Evolutionary conservation across 2,888 invertebrate genomes (phyloP), one percentile per base, ranked within the genome.

Genomic region (Tridacna crocea): DNA sequence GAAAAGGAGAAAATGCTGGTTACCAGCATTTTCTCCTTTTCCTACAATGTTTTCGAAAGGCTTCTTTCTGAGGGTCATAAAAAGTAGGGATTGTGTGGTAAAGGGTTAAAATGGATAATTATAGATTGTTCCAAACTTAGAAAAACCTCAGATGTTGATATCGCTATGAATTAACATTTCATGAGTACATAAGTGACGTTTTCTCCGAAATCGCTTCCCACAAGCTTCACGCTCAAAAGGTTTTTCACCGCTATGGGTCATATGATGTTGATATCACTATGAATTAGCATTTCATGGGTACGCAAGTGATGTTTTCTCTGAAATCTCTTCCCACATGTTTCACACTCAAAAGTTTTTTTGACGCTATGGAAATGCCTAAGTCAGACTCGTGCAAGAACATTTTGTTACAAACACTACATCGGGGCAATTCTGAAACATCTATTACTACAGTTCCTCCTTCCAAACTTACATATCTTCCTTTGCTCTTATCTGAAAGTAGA

Each of bases 361-460:
- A 46, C 74, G 22, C 61, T 61, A 26, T 74, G 74, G 19, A 24
- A 2, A 63, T 74, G 74, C n/a, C 74, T 47, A 74, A 26, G 48
- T 61, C 22, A 12, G 36, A 15, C 24, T 61, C 61, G n/a, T n/a
- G n/a, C n/a, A n/a, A n/a, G 3, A 10, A 6, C 8, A 17, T 19
- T 19, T 66, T 46, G 15, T 36, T 15, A 46, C 66, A 66, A 36
- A 66, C 27, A 66, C 4, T 2, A 66, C 66, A 66, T 26, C 12
- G 26, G 12, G 24, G 27, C 2, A 17, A 55, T 55, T 55, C 10
- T n/a, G n/a, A 55, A 55, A 10, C 10, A 4, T 17, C 55, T n/a
- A 19, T 55, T 55, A 3, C n/a, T 19, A 55, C 19, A 6, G 55
- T 4, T 1, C n/a, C 10, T 55, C n/a, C 55, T 55, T 55, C 17